These are phyloP conservation scores for Serrognathus titanus DNA, from an alignment of 2,888 invertebrate genomes.

Conservation along the genomic window DNA sequence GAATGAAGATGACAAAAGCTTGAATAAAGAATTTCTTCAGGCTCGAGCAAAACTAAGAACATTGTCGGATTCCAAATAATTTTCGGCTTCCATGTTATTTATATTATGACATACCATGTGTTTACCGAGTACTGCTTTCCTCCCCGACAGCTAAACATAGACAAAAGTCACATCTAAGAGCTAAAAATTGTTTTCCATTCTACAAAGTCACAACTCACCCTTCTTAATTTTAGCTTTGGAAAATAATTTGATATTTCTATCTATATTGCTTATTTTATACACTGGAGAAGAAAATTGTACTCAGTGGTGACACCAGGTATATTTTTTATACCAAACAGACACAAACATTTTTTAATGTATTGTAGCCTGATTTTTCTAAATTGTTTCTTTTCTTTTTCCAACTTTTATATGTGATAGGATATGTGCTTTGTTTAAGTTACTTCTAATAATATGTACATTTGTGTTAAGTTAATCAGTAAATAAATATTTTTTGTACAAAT, in stretches of 20 bases:
- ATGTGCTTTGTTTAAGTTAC: not conserved
- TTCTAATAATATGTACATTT: not conserved
- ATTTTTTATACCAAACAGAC: too few species aligned
- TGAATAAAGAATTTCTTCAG: conserved; percentile 60
- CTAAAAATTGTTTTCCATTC: too few species aligned
- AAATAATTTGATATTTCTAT: too few species aligned
- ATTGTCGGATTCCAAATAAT: conserved; percentile 44
- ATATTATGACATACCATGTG: not conserved
- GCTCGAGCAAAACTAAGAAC: conserved; percentile 62
- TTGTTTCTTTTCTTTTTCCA: too few species aligned
- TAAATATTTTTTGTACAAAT: not conserved
- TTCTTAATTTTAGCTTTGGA: not conserved
- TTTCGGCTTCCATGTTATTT: not conserved
- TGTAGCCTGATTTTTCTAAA: too few species aligned
- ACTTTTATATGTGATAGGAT: not conserved
- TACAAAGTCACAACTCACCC: not conserved
- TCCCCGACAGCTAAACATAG: too few species aligned
- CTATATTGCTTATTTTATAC: too few species aligned
- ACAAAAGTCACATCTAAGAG: too few species aligned
- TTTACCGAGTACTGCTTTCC: too few species aligned
- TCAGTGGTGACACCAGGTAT: too few species aligned
- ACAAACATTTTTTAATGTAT: too few species aligned
- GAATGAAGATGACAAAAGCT: conserved; percentile 50
- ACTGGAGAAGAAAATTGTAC: too few species aligned
- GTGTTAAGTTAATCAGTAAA: not conserved